Evolutionary conservation across 2,113 vertebrate species (phyloP).

Genomic region (Andinoacara biseriatus): DNA sequence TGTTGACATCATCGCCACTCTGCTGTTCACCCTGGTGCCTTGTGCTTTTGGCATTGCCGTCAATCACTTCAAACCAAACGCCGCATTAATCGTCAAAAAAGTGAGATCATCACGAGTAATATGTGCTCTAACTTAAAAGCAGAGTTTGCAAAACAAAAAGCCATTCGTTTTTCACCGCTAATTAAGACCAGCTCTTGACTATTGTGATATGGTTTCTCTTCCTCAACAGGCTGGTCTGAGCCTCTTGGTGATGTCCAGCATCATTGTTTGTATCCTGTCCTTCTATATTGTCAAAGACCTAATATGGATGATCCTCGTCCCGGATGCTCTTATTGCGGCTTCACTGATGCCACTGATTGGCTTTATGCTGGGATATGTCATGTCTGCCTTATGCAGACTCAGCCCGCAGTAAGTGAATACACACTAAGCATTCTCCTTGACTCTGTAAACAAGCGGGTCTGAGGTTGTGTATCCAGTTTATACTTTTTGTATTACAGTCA

Average conservation of each 20-base stretch:
- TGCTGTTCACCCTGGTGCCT: constrained; percentile 80
- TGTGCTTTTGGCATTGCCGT: constrained; percentile 82
- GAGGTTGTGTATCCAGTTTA: background rate
- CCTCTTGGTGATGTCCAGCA: constrained; percentile 65
- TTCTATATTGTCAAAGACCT: constrained; percentile 64
- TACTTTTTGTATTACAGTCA: background rate
- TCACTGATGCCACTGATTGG: constrained; percentile 85
- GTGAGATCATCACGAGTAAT: constrained; percentile 63
- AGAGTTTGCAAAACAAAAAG: background rate
- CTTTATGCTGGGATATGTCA: constrained; percentile 81
- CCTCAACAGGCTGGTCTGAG: constrained; percentile 76
- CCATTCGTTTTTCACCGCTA: background rate
- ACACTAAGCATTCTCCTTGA: background rate
- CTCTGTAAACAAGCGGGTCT: background rate
- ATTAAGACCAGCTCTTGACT: background rate
- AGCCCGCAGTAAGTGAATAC: constrained; percentile 73
- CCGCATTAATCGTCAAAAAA: constrained; percentile 75
- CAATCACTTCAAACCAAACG: constrained; percentile 85
- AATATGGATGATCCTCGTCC: constrained; percentile 76
- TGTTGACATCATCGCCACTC: constrained; percentile 72
- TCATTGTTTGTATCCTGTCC: constrained; percentile 67
- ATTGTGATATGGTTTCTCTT: background rate
- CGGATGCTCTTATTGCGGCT: constrained; percentile 75
- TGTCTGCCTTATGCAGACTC: constrained; percentile 80
- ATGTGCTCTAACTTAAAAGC: background rate